These are phyloP conservation scores for Tenthredo livida DNA, from an alignment of 2,888 invertebrate species.

Conservation along the genomic window DNA sequence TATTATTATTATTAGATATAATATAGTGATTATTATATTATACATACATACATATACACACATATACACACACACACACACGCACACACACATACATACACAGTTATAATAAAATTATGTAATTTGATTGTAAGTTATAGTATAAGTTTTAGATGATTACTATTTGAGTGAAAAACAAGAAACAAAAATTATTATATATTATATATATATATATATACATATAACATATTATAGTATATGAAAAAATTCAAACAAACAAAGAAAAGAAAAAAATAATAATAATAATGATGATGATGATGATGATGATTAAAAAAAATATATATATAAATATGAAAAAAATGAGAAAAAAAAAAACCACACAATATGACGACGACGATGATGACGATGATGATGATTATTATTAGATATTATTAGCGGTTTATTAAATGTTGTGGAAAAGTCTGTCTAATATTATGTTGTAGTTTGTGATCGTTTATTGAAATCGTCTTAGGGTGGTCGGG, in stretches of 20 bases:
- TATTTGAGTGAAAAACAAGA: constrained; percentile 60
- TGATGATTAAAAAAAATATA: too few species aligned
- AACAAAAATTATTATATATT: constrained; percentile 69
- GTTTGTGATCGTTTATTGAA: neutral
- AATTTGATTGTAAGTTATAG: constrained; percentile 57
- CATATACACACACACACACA: constrained; percentile 31
- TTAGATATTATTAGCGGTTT: constrained; percentile 70
- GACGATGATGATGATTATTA: neutral
- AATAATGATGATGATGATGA: too few species aligned
- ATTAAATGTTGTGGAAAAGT: constrained; percentile 76
- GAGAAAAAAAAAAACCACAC: too few species aligned
- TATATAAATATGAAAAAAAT: too few species aligned
- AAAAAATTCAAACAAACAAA: neutral
- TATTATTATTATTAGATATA: neutral
- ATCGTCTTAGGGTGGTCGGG: neutral
- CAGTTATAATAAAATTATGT: constrained; percentile 73
- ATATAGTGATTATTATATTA: neutral
- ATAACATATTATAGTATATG: neutral
- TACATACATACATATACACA: neutral
- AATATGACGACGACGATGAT: neutral
- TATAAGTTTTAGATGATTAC: constrained; percentile 73
- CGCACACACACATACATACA: neutral
- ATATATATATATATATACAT: constrained; percentile 64
- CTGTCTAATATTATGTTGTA: constrained; percentile 46
- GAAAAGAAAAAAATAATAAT: too few species aligned